Evolutionary conservation across 2,113 vertebrate genomes (phyloP), one percentile per base, ranked within the genome.

Genomic region (Lepus timidus): DNA sequence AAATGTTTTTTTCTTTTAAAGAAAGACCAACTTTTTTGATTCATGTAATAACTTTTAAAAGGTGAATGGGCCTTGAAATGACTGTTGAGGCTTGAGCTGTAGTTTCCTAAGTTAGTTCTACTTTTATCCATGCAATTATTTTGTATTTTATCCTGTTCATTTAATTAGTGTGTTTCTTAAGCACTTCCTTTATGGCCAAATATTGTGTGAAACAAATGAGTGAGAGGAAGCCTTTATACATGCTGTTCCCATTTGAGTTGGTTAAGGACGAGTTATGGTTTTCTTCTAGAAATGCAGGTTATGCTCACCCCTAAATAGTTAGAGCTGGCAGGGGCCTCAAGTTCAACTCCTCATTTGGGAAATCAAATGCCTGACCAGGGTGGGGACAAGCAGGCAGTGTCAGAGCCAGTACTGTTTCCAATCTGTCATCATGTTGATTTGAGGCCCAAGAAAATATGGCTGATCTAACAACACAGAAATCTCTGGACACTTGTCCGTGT

Each of bases 381-480:
- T 85, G 33, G 86, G 86, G n/a, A 73, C 22, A 82, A 22, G 61
- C 12, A 44, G 49, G 27, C 73, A 14, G 39, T 39, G 22, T 55
- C 71, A 55, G 36, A 86, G 9, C 62, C 55, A 64, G 33, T 68
- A 39, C 22, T 58, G 2, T 23, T 91, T 91, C 83, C 93, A 73
- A 79, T 88, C 25, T 83, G 19, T 90, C 62, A 36, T 68, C 61
- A 84, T 39, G 58, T 16, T 73, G 51, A 71, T 51, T 19, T 1
- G 51, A 88, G 25, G 9, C 52, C 70, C 58, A 74, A 71, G 55
- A 70, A 58, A 73, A 70, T 81, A 65, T 17, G 82, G 12, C 39
- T 85, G 13, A 81, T 95, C 73, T 93, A 89, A 90, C 9, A 92
- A 64, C 39, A 65, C 36, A 88, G 23, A 58, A 58, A 58, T 93